These are phyloP conservation scores for Pygmarrhopalites habei DNA, from an alignment of 1,140 invertebrate genomes.

Conservation along the genomic window DNA sequence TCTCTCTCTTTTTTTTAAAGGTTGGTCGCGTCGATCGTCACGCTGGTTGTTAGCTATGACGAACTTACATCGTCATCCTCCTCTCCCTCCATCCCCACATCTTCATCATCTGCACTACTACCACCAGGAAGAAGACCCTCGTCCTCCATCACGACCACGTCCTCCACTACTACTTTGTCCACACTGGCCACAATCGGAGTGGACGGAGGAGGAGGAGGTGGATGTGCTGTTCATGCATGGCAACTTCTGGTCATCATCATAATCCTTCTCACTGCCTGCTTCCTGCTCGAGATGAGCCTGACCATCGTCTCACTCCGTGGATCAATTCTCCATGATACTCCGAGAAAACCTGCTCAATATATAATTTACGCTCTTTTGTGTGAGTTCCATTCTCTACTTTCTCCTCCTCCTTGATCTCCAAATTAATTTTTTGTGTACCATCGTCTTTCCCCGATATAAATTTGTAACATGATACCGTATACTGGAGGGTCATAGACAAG, in stretches of 20 bases:
- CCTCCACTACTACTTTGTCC: too few species aligned
- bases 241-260: conserved; percentile 65
- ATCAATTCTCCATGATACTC: conserved; percentile 68
- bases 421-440: neutral
- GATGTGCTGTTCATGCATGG: conserved; percentile 58
- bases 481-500: too few species aligned
- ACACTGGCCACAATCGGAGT: too few species aligned
- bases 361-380: conserved; percentile 72
- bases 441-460: neutral
- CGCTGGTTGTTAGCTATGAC: conserved; percentile 54
- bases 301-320: conserved; percentile 70
- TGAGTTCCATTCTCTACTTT: conserved; percentile 48
- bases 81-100: too few species aligned
- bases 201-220: too few species aligned
- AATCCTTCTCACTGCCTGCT: conserved; percentile 57
- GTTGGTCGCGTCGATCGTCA: conserved; percentile 41
- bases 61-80: too few species aligned
- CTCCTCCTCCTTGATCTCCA: neutral
- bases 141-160: too few species aligned
- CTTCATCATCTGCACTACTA: too few species aligned
- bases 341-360: conserved; percentile 68
- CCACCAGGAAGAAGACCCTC: too few species aligned
- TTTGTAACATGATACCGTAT: too few species aligned
- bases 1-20: conserved; percentile 12
- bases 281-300: conserved; percentile 64